phyloP scores from a whole-genome alignment of 2,888 invertebrate species.

The Buathra laborator region DNA sequence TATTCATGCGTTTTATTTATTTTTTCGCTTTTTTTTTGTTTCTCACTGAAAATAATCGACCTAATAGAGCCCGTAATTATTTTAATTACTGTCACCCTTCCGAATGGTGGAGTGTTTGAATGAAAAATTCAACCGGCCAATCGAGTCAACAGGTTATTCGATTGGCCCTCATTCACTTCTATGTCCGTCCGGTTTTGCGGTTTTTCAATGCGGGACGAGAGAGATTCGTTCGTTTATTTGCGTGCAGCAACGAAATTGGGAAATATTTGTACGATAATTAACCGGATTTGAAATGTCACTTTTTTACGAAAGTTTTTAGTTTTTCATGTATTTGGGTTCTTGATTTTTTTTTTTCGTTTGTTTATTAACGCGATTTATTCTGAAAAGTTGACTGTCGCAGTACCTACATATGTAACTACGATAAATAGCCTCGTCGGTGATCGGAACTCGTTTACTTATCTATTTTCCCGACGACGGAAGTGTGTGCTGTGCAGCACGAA shows the following conservation, averaged over 20 bases:
- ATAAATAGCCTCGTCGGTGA: constrained; percentile 26
- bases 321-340: background rate
- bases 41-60: constrained; percentile 42
- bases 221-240: background rate
- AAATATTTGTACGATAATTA: constrained; percentile 15
- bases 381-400: background rate
- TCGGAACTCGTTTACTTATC: constrained; percentile 27
- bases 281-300: background rate
- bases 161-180: constrained; percentile 19
- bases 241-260: background rate
- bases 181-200: background rate
- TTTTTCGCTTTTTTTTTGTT: background rate
- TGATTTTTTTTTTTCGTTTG: background rate
- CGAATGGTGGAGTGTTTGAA: constrained; percentile 6
- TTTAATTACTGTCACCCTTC: constrained; percentile 38
- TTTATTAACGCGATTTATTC: background rate
- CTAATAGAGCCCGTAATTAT: constrained; percentile 50
- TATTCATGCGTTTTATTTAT: constrained; percentile 9
- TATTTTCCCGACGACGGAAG: constrained; percentile 25
- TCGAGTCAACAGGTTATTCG: constrained; percentile 50
- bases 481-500: constrained; percentile 18
- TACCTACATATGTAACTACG: background rate
- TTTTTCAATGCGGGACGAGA: constrained; percentile 4
- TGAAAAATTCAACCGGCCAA: constrained; percentile 52
- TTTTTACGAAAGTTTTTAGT: background rate